Conservation (phyloP, 2,797 vertebrate genomes). For the Manis javanica region DNA sequence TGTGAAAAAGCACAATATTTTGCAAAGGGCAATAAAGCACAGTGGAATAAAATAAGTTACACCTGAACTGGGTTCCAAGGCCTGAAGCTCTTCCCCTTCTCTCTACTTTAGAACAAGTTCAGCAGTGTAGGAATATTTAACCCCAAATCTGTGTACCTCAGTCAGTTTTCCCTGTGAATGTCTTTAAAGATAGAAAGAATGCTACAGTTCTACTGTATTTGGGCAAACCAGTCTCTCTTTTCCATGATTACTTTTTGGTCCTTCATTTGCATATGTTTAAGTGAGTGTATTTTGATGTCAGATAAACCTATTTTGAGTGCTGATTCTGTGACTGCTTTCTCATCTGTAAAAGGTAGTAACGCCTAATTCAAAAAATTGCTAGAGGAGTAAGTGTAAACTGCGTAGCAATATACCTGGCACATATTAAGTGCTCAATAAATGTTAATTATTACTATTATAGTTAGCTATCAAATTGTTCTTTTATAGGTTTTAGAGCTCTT, state of each 20-base stretch:
- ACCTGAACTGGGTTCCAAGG: neutral
- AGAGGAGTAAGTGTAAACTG: neutral
- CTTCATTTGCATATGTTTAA: neutral
- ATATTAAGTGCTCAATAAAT: slow-evolving; percentile 32
- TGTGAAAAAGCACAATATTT: too few species aligned
- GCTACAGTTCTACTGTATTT: neutral
- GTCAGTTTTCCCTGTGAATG: neutral
- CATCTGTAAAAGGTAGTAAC: neutral
- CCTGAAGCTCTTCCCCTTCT: accelerated
- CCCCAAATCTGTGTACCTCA: neutral
- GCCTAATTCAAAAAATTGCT: neutral
- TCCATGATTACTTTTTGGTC: neutral
- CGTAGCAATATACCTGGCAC: neutral
- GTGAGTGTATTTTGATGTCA: neutral
- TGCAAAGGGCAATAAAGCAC: too few species aligned
- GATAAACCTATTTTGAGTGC: neutral
- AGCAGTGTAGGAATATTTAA: neutral
- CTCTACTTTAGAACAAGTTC: neutral
- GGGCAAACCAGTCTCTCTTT: neutral
- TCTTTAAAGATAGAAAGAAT: neutral
- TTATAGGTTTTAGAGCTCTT: neutral
- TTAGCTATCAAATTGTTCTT: neutral
- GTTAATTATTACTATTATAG: neutral
- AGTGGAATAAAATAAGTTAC: too few species aligned
- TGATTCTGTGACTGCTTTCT: neutral